phyloP scores from a whole-genome alignment of 2,113 vertebrate genomes.

The Petaurus breviceps region DNA sequence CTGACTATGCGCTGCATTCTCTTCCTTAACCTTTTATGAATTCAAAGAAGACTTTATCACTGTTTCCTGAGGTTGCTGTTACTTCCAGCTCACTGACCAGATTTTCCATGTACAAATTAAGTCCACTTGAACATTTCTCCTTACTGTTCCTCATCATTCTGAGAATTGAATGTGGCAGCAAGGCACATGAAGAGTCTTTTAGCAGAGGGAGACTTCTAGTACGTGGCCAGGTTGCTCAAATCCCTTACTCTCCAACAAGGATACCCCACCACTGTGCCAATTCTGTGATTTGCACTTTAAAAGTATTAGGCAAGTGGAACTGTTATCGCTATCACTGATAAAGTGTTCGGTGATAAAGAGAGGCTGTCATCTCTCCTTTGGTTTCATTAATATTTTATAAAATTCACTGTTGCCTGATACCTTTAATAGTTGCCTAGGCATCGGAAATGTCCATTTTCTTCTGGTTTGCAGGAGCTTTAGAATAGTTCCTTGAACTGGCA shows the following conservation, averaged over 20 bases:
- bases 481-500: background rate
- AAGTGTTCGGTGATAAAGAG: background rate
- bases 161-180: background rate
- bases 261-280: background rate
- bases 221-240: background rate
- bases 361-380: background rate
- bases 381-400: conserved; percentile 23
- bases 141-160: background rate
- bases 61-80: background rate
- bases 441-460: background rate
- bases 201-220: background rate
- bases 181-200: background rate
- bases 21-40: background rate
- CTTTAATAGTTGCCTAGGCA: background rate
- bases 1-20: background rate
- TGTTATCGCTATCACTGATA: background rate
- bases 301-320: background rate
- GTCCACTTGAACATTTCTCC: background rate
- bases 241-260: background rate
- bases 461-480: background rate
- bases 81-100: background rate
- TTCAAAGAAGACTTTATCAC: background rate
- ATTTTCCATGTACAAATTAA: background rate
- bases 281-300: background rate
- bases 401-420: background rate